Conservation (phyloP, 2,113 vertebrate species). For the Crotalus tigris region DNA sequence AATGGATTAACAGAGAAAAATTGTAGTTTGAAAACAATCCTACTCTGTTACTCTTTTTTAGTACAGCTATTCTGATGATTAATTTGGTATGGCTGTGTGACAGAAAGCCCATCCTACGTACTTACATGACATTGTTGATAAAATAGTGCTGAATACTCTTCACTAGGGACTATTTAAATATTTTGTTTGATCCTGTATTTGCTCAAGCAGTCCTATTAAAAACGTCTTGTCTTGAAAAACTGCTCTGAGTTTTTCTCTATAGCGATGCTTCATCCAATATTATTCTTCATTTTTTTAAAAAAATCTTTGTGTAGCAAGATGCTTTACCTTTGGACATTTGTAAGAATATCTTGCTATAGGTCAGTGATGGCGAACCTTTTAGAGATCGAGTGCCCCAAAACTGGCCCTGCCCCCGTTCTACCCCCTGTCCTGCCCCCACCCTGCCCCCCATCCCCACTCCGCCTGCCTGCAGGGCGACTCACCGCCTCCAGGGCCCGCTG, state of each 20-base stretch:
- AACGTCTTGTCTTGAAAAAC: not conserved
- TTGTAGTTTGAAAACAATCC: not conserved
- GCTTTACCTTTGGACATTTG: not conserved
- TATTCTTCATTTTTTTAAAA: not conserved
- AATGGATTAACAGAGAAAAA: not conserved
- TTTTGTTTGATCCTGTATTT: not conserved
- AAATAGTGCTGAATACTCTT: not conserved
- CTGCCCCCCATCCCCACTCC: no score
- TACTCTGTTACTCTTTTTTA: not conserved
- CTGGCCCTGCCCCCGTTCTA: no score
- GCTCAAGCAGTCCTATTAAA: not conserved
- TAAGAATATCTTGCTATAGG: not conserved
- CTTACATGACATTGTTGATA: not conserved
- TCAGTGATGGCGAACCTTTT: no score
- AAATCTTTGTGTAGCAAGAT: not conserved
- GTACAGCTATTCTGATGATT: not conserved
- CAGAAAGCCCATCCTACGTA: not conserved
- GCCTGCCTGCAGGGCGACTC: no score
- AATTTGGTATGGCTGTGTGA: not conserved
- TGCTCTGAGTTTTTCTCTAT: not conserved
- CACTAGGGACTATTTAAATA: not conserved
- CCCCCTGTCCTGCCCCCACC: no score
- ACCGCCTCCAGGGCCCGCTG: no score
- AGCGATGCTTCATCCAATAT: not conserved
- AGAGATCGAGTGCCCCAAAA: no score